Evolutionary conservation across 1,140 invertebrate genomes (phyloP), one percentile per base, ranked within the genome.

Genomic region (Tachypleus tridentatus): DNA sequence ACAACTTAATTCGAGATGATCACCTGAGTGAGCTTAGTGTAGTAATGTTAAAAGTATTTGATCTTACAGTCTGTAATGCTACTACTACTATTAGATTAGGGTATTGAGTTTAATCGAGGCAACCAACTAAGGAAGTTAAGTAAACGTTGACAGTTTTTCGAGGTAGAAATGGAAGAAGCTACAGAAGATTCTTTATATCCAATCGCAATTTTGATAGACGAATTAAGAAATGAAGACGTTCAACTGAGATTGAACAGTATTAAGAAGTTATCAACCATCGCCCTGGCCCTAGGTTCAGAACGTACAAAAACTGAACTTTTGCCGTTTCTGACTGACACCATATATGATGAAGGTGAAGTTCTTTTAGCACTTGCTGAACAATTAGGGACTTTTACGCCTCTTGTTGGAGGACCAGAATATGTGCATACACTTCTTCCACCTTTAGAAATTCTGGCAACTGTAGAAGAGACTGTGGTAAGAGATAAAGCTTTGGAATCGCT

Each of bases 281-380:
- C 97, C 5, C 79, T 99, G 67, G 97, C 97, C 9, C 79, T 99
- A 54, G 97, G 97, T 64, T 90, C 97, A 9, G 96, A 99, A 76
- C 84, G 97, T 70, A 99, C 97, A 47, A 83, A 96, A 68, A 89
- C 86, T 61, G 97, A 99, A 78, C 81, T 99, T 29, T 97, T 99
- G 74, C 96, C 96, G 49, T 99, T 99, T 80, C 77, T 99, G 59
- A 98, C 97, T 56, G 97, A 99, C 76, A 98, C 97, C 10, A 98
- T 99, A 70, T 99, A 99, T 76, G 97, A 99, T 83, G 97, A 99
- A 73, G 97, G 99, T 82, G 97, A 99, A 81, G 97, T 99, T 8
- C 79, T 99, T 5, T 77, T 99, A 67, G 96, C 95, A 4, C 80
- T 99, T 60, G 97, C 97, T n/a, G 96, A 99, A 79, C 97, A 99